Evolutionary conservation across 2,888 invertebrate genomes (phyloP).

Genomic region (Pandemis cinnamomeana): DNA sequence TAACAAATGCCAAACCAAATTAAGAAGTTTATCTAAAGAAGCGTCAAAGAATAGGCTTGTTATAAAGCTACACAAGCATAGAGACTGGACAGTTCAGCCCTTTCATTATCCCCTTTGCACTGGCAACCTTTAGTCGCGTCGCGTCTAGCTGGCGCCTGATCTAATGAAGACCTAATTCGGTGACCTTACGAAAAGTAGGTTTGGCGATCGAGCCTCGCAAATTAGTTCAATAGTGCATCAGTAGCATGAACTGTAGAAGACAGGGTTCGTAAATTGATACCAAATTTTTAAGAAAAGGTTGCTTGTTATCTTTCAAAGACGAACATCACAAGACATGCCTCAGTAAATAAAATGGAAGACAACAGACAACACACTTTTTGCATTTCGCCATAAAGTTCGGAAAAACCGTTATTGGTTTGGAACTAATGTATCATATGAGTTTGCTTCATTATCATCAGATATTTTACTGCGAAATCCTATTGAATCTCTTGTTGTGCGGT

Average conservation of each 20-base stretch:
- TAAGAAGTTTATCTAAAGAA: neutral
- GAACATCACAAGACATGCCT: too few species aligned
- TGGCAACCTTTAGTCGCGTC: constrained; percentile 30
- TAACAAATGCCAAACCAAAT: too few species aligned
- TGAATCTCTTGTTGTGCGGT: neutral
- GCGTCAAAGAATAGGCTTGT: neutral
- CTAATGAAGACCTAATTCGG: constrained; percentile 29
- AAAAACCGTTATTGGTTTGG: too few species aligned
- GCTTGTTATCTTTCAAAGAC: too few species aligned
- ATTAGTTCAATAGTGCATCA: neutral
- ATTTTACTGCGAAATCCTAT: neutral
- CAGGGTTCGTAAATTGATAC: neutral
- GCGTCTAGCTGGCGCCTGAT: constrained; percentile 34
- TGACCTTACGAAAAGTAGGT: constrained; percentile 39
- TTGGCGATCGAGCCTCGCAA: constrained; percentile 15
- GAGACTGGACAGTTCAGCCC: neutral
- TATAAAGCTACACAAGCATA: neutral
- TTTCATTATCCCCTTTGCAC: constrained; percentile 20
- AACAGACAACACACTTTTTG: too few species aligned
- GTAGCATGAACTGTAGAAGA: neutral
- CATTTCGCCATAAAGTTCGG: too few species aligned
- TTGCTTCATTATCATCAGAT: too few species aligned
- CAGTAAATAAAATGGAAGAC: too few species aligned
- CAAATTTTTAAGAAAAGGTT: neutral
- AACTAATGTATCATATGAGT: too few species aligned